A percentile compares a stretch with the other conserved stretches of the same genome.
Evolutionary conservation across 2,113 vertebrate genomes (phyloP).

Genomic region (Nicator chloris): DNA sequence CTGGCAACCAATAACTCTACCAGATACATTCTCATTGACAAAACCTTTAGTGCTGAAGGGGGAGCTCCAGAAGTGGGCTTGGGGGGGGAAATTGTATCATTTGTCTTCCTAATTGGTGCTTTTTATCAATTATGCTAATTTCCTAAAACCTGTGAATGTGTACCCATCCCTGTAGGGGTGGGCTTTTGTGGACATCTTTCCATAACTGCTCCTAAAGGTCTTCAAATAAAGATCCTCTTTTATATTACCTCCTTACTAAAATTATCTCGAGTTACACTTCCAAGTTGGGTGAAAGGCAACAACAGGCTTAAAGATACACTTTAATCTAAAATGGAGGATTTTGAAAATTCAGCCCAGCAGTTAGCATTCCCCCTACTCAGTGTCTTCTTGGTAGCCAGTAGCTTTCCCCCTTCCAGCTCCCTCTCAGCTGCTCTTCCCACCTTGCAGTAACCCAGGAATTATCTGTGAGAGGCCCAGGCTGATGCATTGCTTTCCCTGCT

Average conservation of each 20-base stretch:
- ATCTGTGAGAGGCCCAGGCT: neutral
- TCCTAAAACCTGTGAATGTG: neutral
- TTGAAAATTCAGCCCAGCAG: neutral
- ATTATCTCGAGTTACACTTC: neutral
- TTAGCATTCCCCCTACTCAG: neutral
- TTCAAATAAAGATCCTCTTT: neutral
- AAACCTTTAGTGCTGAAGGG: neutral
- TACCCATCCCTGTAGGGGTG: neutral
- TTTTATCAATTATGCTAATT: neutral
- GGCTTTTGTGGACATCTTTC: neutral
- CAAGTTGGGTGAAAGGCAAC: neutral
- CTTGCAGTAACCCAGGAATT: neutral
- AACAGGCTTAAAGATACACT: neutral
- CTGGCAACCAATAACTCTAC: neutral
- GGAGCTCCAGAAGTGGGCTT: neutral
- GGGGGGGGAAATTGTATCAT: neutral
- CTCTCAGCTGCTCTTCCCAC: neutral
- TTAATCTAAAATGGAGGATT: neutral
- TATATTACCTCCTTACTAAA: neutral
- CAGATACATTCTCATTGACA: neutral
- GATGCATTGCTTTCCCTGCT: neutral
- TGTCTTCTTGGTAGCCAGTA: neutral
- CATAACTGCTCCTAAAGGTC: neutral
- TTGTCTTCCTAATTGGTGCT: neutral
- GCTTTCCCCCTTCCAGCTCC: neutral